Base-by-base conservation (phyloP, 2,888 invertebrate species). In the Maniola hyperantus region DNA sequence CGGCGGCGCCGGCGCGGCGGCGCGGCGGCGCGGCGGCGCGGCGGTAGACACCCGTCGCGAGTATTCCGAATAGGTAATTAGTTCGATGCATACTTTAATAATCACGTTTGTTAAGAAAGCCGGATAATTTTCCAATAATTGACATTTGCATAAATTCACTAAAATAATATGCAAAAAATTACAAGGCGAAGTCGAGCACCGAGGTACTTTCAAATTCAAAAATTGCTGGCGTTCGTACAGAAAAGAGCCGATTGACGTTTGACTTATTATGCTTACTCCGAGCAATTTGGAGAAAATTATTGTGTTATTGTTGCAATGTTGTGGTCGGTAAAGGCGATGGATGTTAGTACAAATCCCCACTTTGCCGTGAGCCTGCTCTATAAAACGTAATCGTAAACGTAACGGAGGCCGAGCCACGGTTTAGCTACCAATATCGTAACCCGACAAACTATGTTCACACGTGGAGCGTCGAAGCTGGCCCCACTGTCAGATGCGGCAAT, bases 341-440 rank as follows among this genome's bases (percentile, higher is more conserved):
- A 64, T 33, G 58, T 26, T n/a, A n/a, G 26, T 50, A 33, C 34
- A 36, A 58, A 64, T 55, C 44, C 51, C 34, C 39, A 36, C 36
- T 18, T 46, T 48, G 36, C 39, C 55, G 36, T 11, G 46, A 57
- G 15, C 36, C 5, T 10, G 6, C 42, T 13, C 65, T 33, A 57
- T 55, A 48, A 66, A 42, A 18, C 55, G 70, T 68, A 60, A 72
- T 67, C 68, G 66, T 72, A 68, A 72, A 66, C 66, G 74, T 72
- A 74, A 74, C 51, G 53, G 34, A 33, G 69, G 65, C 58, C 57
- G 74, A 79, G 75, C 79, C 74, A 6, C 77, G 78, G 76, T 79
- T 82, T 81, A 81, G 79, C 79, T 75, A 73, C 80, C 82, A 80
- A 82, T 85, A 82, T 83, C 81, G 77, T 74, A 72, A 77, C 64